Evolutionary conservation across 2,888 invertebrate species (phyloP).

Genomic region (Autographa gamma): DNA sequence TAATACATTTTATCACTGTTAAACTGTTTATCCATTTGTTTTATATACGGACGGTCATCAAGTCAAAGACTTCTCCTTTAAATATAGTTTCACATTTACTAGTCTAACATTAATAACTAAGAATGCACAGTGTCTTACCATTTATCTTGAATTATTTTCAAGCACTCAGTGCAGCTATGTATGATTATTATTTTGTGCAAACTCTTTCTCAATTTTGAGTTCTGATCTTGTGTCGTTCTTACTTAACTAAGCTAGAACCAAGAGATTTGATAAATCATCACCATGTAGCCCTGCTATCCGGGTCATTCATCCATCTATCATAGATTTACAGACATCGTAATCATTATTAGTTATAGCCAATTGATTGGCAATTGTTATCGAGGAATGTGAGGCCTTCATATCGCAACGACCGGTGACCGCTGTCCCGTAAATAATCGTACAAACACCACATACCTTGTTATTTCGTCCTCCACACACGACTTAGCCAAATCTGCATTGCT

Average conservation of each 20-base stretch:
- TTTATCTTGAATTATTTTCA: neutral
- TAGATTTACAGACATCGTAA: neutral
- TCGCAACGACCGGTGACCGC: slow-evolving; percentile 23
- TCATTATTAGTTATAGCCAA: neutral
- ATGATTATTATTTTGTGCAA: too few species aligned
- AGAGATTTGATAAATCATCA: neutral
- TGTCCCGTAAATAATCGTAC: slow-evolving; percentile 11
- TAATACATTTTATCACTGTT: neutral
- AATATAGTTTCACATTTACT: too few species aligned
- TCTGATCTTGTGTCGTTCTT: too few species aligned
- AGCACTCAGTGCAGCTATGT: too few species aligned
- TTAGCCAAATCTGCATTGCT: slow-evolving; percentile 37
- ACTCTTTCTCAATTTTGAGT: too few species aligned
- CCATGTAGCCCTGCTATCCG: neutral
- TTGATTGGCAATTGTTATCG: slow-evolving; percentile 18
- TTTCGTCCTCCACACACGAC: slow-evolving; percentile 32
- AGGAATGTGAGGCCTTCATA: slow-evolving; percentile 8
- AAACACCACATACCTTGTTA: slow-evolving; percentile 36
- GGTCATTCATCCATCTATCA: neutral
- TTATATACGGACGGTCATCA: neutral
- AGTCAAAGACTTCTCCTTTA: neutral
- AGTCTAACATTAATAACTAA: too few species aligned
- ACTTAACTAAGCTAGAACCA: neutral
- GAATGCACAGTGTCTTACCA: too few species aligned
- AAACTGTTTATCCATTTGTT: neutral